Base-by-base conservation (phyloP, 2,113 vertebrate species). In the Rhineura floridana region DNA sequence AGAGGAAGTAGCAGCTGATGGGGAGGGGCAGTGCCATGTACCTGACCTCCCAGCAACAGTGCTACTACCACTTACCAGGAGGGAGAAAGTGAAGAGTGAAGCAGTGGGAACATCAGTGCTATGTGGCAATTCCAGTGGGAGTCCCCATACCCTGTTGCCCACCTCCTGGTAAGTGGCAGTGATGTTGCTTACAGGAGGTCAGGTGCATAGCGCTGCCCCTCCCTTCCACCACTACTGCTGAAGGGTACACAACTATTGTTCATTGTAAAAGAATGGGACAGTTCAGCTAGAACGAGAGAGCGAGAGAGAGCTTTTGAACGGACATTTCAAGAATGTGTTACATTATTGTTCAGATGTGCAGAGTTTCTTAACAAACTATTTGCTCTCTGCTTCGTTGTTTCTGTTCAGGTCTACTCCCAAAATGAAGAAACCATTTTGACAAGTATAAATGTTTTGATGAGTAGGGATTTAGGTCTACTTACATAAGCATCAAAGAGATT, bases 391-490 rank as follows among this genome's bases (percentile, higher is more conserved):
- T 81, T 30, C 62, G 9, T 81, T 81, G 55, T 44, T 39, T 42
- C 36, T 81, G 9, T 81, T 3, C 8, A 11, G 46, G 19, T 23
- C 65, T 30, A 62, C 3, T 70, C 8, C 48, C 83, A 30, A n/a
- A n/a, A 36, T 73, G 87, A 81, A 39, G 75, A 86, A 85, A 33
- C 46, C n/a, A 70, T 12, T 85, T 52, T 30, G 44, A 2, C 25
- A 4, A 1, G 25, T n/a, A 5, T 86, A 73, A 78, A 65, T 73
- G 81, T 81, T 90, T 83, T 65, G 13, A 52, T 87, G 19, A 89
- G 69, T 25, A 75, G 42, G 33, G 89, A 50, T 80, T 7, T 89
- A 39, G 59, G 9, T 17, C 10, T 15, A 4, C 23, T 77, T 7
- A 69, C n/a, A 0, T 50, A 84, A 73, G 36, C 65, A 85, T 78